Percentiles rank a stretch among this genome's conserved stretches.
phyloP scores from a whole-genome alignment of 2,888 invertebrate genomes.

The Eurytoma californica region DNA sequence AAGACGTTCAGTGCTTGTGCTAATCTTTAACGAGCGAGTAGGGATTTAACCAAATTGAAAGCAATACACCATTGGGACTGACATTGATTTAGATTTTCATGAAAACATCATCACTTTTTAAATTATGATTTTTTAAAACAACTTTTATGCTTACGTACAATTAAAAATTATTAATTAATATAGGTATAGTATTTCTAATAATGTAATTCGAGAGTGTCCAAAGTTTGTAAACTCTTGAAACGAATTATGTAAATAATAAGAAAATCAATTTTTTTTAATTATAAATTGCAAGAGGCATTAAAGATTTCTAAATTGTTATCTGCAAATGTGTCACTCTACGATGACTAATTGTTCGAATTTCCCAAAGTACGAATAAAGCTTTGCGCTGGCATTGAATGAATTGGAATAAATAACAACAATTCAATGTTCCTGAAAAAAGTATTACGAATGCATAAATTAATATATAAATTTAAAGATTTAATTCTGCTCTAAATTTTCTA shows the following conservation, averaged over 20 bases:
- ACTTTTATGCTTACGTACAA: not conserved
- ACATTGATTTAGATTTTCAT: not conserved
- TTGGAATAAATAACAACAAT: conserved; percentile 36
- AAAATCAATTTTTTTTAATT: not conserved
- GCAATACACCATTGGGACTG: not conserved
- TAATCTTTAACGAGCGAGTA: too few species aligned
- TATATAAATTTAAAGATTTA: conserved; percentile 42
- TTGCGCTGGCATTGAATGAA: conserved; percentile 2
- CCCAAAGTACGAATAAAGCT: not conserved
- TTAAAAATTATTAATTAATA: not conserved
- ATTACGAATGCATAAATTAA: conserved; percentile 30
- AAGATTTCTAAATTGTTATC: conserved; percentile 10
- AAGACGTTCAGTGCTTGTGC: too few species aligned
- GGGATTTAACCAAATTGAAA: not conserved
- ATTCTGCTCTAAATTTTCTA: not conserved
- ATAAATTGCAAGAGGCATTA: conserved; percentile 6
- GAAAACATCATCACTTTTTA: not conserved
- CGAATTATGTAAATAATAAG: conserved; percentile 5
- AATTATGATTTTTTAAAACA: not conserved
- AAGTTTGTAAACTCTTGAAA: conserved; percentile 2
- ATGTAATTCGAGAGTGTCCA: not conserved
- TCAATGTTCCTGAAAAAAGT: conserved; percentile 46
- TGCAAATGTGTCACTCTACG: not conserved
- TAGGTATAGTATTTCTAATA: not conserved
- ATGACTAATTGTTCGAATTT: not conserved